Base-by-base conservation (phyloP, 2,888 invertebrate genomes). In the Troides aeacus region DNA sequence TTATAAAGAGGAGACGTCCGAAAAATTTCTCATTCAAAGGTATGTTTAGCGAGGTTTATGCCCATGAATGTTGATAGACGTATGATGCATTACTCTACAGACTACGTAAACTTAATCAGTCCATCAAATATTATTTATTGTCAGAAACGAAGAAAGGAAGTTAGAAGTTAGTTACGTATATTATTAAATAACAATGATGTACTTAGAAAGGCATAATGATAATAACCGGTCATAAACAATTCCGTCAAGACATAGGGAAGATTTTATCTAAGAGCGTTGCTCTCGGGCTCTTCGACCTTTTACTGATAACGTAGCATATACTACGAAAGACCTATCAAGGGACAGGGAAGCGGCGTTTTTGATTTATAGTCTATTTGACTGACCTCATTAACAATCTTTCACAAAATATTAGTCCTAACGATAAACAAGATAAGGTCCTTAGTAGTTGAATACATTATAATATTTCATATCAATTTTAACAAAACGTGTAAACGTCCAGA, bases 21-120 rank as follows among this genome's bases (percentile, higher is more conserved):
- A 90, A 87, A 78, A 90, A 90, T 74, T 90, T 92, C 71, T 74
- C 86, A 8, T 90, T 92, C 71, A 92, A 90, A 90, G 92, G 92
- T 92, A 77, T 76, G 46, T 60, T 18, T 50, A 60, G 23, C 6
- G 21, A 46, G 18, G 21, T 24, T 53, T 60, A 42, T 56, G n/a
- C 39, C 21, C 15, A 66, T 59, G 4, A 6, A n/a, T 23, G 21
- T 50, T 12, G n/a, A 30, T 4, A 53, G 21, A 36, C n/a, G 18
- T 17, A 64, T 59, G 39, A 64, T 42, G 61, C 64, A 60, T 60
- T 70, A 60, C 39, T 46, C 58, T 36, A 18, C 6, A 15, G 21
- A 36, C 42, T n/a, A 61, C 61, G n/a, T 61, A 53, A 21, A 65
- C 57, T 61, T 61, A 62, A 23, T 61, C 63, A 50, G 46, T 66